phyloP scores from a whole-genome alignment of 2,113 vertebrate species.

The Alethe diademata region DNA sequence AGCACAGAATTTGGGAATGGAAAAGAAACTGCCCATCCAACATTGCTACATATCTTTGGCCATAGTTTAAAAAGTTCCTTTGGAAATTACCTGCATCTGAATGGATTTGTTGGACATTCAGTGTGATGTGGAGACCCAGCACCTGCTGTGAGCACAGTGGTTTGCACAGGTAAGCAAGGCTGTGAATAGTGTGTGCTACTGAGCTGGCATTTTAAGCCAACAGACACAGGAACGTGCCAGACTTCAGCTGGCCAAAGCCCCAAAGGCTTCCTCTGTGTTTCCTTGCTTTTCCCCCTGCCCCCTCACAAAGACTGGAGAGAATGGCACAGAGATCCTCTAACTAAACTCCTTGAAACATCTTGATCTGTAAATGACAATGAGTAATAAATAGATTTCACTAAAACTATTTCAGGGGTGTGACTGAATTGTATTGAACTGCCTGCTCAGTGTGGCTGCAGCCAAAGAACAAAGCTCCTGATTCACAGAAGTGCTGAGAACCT shows the following conservation, averaged over 20 bases:
- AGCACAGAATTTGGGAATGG: not conserved
- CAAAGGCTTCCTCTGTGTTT: not conserved
- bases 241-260: not conserved
- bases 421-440: not conserved
- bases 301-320: not conserved
- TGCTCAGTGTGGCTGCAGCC: not conserved
- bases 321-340: not conserved
- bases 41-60: not conserved
- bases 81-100: not conserved
- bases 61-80: not conserved
- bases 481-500: conserved; percentile 56
- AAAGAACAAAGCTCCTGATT: not conserved
- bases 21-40: not conserved
- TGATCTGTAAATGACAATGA: not conserved
- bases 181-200: not conserved
- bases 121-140: not conserved
- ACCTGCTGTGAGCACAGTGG: conserved; percentile 9
- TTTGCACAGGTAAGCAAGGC: conserved; percentile 43
- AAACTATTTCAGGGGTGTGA: not conserved
- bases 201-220: not conserved
- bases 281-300: not conserved
- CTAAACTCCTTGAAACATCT: not conserved
- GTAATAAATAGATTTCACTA: not conserved
- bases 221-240: not conserved
- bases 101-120: not conserved